Evolutionary conservation across 2,113 vertebrate species (phyloP).

Genomic region (Semnopithecus entellus): DNA sequence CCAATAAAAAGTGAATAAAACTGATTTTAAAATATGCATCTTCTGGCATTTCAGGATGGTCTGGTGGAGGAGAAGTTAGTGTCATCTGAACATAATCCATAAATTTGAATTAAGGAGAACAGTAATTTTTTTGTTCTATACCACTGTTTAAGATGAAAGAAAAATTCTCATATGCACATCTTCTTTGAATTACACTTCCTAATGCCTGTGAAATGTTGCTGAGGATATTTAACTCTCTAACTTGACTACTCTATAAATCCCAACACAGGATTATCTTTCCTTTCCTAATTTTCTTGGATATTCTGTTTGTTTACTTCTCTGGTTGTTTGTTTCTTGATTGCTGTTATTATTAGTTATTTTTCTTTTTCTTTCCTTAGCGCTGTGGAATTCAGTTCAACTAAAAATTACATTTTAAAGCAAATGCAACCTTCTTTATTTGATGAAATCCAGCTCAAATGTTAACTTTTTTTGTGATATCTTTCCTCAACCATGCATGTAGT

Average conservation of each 20-base stretch:
- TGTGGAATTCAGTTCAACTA: neutral
- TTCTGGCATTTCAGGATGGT: neutral
- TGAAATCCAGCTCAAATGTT: neutral
- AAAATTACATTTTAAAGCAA: neutral
- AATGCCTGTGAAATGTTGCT: neutral
- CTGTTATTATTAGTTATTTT: neutral
- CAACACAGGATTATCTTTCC: neutral
- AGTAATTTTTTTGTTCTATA: neutral
- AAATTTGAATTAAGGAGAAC: neutral
- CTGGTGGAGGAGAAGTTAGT: neutral
- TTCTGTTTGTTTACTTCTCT: neutral
- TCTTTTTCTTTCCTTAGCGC: neutral
- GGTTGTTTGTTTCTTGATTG: neutral
- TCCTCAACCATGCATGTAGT: neutral
- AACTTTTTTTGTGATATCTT: neutral
- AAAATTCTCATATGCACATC: neutral
- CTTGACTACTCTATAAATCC: neutral
- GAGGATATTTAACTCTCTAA: neutral
- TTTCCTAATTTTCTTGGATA: neutral
- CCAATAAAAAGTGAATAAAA: neutral
- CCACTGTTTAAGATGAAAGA: neutral
- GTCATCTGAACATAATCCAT: neutral
- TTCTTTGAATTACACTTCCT: neutral
- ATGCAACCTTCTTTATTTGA: neutral
- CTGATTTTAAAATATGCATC: neutral